Conservation (phyloP, 2,113 vertebrate genomes). For the Alligator mississippiensis region DNA sequence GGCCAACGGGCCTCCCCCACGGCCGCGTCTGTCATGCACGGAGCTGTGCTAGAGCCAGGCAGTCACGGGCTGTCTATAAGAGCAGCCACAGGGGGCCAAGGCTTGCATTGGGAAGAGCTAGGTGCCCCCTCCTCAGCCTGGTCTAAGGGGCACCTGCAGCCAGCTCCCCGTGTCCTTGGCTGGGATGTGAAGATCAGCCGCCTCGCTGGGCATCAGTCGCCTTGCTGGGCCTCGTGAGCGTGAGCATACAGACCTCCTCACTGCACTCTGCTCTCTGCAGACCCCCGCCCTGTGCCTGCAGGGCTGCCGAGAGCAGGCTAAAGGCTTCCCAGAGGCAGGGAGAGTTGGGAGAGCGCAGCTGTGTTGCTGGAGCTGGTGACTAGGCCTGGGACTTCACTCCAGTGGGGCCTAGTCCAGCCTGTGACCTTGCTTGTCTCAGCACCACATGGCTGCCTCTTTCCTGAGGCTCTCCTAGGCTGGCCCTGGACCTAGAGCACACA, state of each 20-base stretch:
- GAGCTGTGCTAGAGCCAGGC: neutral
- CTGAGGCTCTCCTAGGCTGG: neutral
- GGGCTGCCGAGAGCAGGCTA: no score
- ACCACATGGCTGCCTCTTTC: rapidly evolving
- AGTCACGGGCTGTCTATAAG: neutral
- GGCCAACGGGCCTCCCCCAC: neutral
- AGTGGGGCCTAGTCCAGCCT: neutral
- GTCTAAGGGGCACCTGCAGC: neutral
- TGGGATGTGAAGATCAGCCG: neutral
- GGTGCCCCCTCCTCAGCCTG: neutral
- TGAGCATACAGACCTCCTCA: neutral
- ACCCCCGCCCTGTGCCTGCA: no score
- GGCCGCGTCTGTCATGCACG: rapidly evolving
- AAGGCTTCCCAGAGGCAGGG: neutral
- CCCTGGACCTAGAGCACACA: neutral
- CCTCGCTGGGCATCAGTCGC: neutral
- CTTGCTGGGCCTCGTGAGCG: neutral
- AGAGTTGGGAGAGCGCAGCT: rapidly evolving
- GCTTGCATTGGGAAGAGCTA: neutral
- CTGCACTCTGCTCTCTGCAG: neutral
- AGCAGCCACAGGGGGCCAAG: rapidly evolving
- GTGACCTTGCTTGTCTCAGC: neutral
- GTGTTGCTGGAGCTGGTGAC: neutral
- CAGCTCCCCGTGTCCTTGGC: neutral
- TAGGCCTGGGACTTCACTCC: rapidly evolving